phyloP scores from a whole-genome alignment of 2,797 vertebrate species.

The Amblyraja radiata region DNA sequence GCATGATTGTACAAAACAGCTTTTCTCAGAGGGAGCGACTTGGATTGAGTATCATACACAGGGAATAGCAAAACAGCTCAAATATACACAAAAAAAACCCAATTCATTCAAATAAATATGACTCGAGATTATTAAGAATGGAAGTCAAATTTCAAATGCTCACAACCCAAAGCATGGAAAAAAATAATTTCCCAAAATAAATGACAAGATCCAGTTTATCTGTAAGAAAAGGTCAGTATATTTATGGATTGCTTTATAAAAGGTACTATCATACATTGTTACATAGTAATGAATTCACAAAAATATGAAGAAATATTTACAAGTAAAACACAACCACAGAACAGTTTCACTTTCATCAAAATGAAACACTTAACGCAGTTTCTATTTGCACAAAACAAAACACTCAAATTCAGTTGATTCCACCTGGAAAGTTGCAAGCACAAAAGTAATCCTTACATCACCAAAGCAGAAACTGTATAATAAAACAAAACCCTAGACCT shows the following conservation, averaged over 20 bases:
- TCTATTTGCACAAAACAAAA: constrained; percentile 58
- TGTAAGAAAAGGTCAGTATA: constrained; percentile 82
- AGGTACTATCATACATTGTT: constrained; percentile 85
- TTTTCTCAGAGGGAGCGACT: neutral
- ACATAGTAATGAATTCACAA: constrained; percentile 82
- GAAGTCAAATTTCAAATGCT: neutral
- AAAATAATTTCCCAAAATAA: constrained; percentile 35
- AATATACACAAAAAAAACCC: neutral
- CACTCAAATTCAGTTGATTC: constrained; percentile 53
- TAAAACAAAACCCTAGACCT: constrained; percentile 39
- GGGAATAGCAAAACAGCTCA: constrained; percentile 7
- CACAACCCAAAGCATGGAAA: neutral
- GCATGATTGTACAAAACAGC: neutral
- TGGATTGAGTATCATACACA: neutral
- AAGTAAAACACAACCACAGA: constrained; percentile 71
- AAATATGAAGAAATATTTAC: constrained; percentile 79
- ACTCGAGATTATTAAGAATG: neutral
- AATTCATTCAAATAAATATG: neutral
- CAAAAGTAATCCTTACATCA: constrained; percentile 54
- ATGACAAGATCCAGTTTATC: constrained; percentile 56
- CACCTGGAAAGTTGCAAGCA: constrained; percentile 41
- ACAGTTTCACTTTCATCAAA: constrained; percentile 71
- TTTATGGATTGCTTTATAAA: constrained; percentile 86
- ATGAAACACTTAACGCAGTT: constrained; percentile 62
- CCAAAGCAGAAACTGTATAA: constrained; percentile 54